These are phyloP conservation scores for Sturnira hondurensis DNA, from an alignment of 2,113 vertebrate genomes.

Conservation along the genomic window DNA sequence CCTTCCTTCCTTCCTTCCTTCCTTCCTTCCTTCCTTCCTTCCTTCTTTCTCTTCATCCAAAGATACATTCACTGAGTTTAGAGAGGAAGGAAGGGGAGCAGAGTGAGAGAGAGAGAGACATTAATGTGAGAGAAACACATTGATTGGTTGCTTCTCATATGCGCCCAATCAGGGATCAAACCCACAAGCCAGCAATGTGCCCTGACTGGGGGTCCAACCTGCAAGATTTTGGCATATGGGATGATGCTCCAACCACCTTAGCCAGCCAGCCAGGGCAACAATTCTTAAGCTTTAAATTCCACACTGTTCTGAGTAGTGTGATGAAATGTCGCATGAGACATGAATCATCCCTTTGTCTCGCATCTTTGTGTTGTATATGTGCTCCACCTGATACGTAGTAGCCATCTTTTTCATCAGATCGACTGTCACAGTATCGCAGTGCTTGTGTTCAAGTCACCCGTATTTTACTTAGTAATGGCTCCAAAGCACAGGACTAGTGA, in stretches of 20 bases:
- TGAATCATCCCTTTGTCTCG: background rate
- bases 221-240: no score
- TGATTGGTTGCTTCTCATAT: background rate
- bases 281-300: background rate
- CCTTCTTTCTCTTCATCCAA: no score
- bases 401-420: background rate
- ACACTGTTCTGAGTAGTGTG: background rate
- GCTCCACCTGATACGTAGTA: background rate
- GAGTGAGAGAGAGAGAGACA: background rate
- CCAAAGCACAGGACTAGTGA: background rate
- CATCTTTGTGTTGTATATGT: background rate
- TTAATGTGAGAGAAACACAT: background rate
- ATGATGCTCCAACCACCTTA: no score
- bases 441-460: background rate
- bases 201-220: no score
- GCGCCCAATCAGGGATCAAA: no score
- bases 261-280: background rate
- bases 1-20: no score
- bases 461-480: background rate
- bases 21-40: no score
- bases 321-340: rapidly evolving
- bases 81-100: background rate
- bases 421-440: background rate
- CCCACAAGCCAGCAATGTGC: no score
- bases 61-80: background rate